Base-by-base conservation (phyloP, 2,797 vertebrate species). In the Champsocephalus gunnari region DNA sequence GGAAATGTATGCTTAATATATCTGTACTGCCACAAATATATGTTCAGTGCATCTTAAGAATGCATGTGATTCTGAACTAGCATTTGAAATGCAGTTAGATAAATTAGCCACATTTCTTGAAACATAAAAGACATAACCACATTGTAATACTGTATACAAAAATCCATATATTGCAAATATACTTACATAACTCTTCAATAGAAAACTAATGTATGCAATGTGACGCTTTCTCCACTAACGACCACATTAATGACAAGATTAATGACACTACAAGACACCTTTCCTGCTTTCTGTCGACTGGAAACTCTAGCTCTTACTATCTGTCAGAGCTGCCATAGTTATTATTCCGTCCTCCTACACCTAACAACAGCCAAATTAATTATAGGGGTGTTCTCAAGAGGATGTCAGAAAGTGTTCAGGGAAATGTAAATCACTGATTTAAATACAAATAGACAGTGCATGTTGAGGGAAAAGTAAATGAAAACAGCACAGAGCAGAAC, bases 321-420 rank as follows among this genome's bases (percentile, higher is more conserved):
- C 83, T 86, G 80, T 86, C 81, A 89, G 49, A 80, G 85, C 84
- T 89, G 77, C 82, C 83, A 86, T 81, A 80, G 88, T 84, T 85
- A 92, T 91, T 90, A 86, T 60, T 83, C 80, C 84, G 88, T 92
- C 87, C 89, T 93, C 89, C 89, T 83, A 90, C 88, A 88, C 78
- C 63, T 75, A 87, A 90, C 78, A 83, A 79, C 77, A 76, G 82
- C 81, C 86, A 82, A 86, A 87, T 90, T 93, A 92, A 92, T 90
- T 87, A 87, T 55, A 88, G 83, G 73, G 84, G 53, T 68, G 81
- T 75, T 85, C 63, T 85, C 66, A 56, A 86, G 75, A 76, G 59
- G 64, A 80, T 89, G 80, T 86, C 86, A 84, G 64, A 70, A 84
- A 82, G 80, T 67, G 60, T 85, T 82, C 69, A 63, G 67, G 61